A percentile compares a stretch with the other conserved stretches of the same genome.
Conservation (phyloP, 2,797 vertebrate genomes). For the Chelonia mydas region DNA sequence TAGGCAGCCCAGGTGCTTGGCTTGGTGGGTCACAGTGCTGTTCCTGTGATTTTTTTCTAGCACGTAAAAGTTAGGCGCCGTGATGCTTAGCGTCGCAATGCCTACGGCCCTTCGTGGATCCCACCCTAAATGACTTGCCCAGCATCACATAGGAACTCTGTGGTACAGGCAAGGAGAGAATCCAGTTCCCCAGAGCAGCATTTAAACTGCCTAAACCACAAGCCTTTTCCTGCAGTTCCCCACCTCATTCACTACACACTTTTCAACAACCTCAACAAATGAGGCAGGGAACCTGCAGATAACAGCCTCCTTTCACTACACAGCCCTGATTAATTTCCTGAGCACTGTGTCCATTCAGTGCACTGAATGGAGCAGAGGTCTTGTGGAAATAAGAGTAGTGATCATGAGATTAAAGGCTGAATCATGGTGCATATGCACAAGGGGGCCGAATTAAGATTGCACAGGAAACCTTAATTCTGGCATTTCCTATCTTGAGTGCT, state of each 20-base stretch:
- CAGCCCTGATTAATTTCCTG: background rate
- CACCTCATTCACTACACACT: background rate
- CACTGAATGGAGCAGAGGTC: background rate
- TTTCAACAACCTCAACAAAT: background rate
- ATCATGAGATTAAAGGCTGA: background rate
- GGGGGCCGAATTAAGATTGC: background rate
- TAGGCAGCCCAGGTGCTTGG: too few relatives aligned
- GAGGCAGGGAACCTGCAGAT: background rate
- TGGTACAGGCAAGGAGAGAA: background rate
- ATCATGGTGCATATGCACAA: background rate
- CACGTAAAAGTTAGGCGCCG: background rate
- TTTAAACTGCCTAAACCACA: background rate
- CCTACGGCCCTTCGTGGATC: background rate
- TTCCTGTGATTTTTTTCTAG: too few relatives aligned
- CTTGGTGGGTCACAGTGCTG: too few relatives aligned
- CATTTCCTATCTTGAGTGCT: background rate
- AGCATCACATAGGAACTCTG: background rate
- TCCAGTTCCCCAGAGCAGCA: background rate
- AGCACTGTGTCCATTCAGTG: background rate
- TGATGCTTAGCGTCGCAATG: background rate
- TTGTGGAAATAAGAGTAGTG: background rate
- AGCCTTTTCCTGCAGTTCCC: background rate
- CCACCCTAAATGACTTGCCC: background rate
- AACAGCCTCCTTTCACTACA: background rate
- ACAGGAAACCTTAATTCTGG: background rate